Base-by-base conservation (phyloP, 2,888 invertebrate species). In the Lottia scabra region DNA sequence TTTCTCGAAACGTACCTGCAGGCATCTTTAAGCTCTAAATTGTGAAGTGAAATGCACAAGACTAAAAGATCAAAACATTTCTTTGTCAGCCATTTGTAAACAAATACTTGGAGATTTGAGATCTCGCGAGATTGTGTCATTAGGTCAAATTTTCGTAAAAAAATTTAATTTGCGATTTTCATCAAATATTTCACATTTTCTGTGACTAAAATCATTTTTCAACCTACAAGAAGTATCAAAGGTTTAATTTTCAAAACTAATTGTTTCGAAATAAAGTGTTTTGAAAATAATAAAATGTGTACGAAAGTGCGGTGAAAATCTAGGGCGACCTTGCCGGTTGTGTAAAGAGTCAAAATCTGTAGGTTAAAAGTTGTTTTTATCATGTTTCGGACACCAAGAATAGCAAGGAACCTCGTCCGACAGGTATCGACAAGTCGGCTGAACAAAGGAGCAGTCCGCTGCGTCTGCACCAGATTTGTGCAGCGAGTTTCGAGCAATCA, bases 71-170 rank as follows among this genome's bases (percentile, higher is more conserved):
- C 38, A 38, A 38, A 38, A 38, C 38, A 38, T 38, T 8, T 38
- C 38, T 38, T 68, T 69, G 76, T 76, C 68, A 13, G 81, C 82
- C 82, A 83, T 83, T 78, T 79, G 77, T 78, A 80, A 79, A 79
- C 76, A 78, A 77, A 72, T 30, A 67, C 79, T 75, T 77, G 73
- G 75, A 75, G 46, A 73, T 56, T n/a, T 56, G 56, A 56, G 23
- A 56, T 56, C 56, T 56, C 56, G 56, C 56, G 56, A 23, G 3
- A 38, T 6, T 38, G 10, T 38, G 5, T 38, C 38, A 38, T 10
- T 10, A 38, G 38, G 38, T 38, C 38, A 38, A 38, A 38, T 38
- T 38, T 38, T 38, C 38, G 38, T 38, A 38, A 8, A 4, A 10
- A 38, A 8, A 38, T 38, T 38, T 38, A 38, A 38, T 8, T 6